These are phyloP conservation scores for Tyrophagus putrescentiae DNA, from an alignment of 1,140 invertebrate species.

Conservation along the genomic window DNA sequence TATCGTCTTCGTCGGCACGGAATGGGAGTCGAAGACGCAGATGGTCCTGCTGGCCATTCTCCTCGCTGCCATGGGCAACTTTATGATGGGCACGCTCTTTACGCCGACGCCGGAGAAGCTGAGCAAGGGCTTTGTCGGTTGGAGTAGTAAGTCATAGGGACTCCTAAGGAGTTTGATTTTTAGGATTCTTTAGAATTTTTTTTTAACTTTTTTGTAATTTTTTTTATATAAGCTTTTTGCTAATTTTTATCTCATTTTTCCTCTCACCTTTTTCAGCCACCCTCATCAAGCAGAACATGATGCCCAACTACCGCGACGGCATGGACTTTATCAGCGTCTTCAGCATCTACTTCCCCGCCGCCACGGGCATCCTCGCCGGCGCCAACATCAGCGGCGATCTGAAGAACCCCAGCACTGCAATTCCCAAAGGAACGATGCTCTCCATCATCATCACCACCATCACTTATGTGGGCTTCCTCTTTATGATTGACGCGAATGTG, in stretches of 20 bases:
- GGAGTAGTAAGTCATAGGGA: constrained; percentile 31
- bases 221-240: neutral
- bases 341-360: constrained; percentile 42
- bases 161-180: constrained; percentile 30
- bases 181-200: constrained; percentile 31
- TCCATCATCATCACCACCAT: constrained; percentile 68
- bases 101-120: constrained; percentile 32
- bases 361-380: constrained; percentile 42
- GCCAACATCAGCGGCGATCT: constrained; percentile 43
- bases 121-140: constrained; percentile 35
- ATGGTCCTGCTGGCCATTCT: constrained; percentile 30
- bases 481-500: constrained; percentile 55
- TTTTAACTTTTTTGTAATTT: neutral
- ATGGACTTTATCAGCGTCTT: constrained; percentile 45
- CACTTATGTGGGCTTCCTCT: constrained; percentile 65
- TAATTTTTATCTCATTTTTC: constrained; percentile 23
- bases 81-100: constrained; percentile 32
- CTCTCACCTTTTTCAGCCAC: constrained; percentile 42
- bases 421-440: constrained; percentile 60
- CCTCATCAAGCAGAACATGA: constrained; percentile 39
- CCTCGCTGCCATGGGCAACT: constrained; percentile 27
- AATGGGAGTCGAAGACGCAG: constrained; percentile 35
- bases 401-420: constrained; percentile 40
- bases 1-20: constrained; percentile 75
- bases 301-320: constrained; percentile 34